Evolutionary conservation across 2,797 vertebrate species (phyloP), one percentile per base, ranked within the genome.

Genomic region (Centropyge bicolor): DNA sequence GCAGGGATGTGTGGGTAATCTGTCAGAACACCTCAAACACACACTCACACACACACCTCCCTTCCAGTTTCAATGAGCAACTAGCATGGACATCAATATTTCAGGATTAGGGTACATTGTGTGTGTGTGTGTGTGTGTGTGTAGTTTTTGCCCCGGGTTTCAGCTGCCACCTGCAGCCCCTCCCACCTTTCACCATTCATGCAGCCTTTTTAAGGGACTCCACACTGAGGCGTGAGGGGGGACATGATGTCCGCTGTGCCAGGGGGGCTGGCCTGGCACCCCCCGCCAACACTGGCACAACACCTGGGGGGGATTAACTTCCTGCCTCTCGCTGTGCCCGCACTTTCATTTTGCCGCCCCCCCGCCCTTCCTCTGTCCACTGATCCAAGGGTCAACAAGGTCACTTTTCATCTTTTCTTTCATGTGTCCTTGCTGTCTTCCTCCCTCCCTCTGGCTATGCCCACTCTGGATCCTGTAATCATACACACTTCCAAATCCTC

Each of bases 301-400:
- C 95, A 96, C 95, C 95, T 96, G 95, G 92, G 90, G 87, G 87
- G 94, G 94, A 96, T 96, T 96, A 95, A 84, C 91, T 93, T 93
- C 91, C 92, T 92, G 90, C 82, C 80, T 86, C 91, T 90, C 74
- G 76, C 92, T 86, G 89, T 84, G 90, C 87, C 88, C 82, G 27
- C 85, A 80, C 86, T 93, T 91, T 94, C 78, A 93, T 92, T 87
- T 49, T 36, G 55, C 82, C 60, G 46, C 68, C 79, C 46, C 70
- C 64, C 66, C 46, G 31, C 85, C 72, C 81, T 78, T 83, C 64
- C 81, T 77, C 75, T 36, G 36, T 84, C 89, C 85, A 80, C 70
- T 62, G 87, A 91, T 90, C 91, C 84, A 83, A 78, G 85, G 92
- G 90, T 95, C 90, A 88, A 75, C 70, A 19, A 86, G 94, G 94